These are phyloP conservation scores for Nebria ingens DNA, from an alignment of 1,140 invertebrate species.

Conservation along the genomic window DNA sequence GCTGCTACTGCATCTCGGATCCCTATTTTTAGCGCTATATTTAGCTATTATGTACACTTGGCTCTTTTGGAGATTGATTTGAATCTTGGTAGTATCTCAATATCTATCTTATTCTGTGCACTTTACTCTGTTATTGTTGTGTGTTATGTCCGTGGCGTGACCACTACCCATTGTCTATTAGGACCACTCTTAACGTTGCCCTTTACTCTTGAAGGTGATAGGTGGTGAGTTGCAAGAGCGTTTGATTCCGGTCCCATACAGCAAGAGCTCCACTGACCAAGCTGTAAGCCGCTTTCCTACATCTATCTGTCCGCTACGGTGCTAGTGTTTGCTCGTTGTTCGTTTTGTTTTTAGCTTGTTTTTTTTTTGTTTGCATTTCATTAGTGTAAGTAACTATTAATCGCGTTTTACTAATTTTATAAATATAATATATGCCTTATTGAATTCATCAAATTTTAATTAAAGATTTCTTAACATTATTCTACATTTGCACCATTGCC, in stretches of 20 bases:
- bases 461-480: too few species aligned
- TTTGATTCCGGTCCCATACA: slow-evolving; percentile 97
- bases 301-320: slow-evolving; percentile 36
- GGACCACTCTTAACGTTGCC: slow-evolving; percentile 36
- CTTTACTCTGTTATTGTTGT: slow-evolving; percentile 29
- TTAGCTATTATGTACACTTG: slow-evolving; percentile 7
- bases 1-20: too few species aligned
- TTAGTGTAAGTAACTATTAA: too few species aligned
- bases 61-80: slow-evolving; percentile 4
- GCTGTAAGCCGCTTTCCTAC: slow-evolving; percentile 78
- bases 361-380: slow-evolving; percentile 21
- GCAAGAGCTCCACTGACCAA: slow-evolving; percentile 98
- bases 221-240: slow-evolving; percentile 98
- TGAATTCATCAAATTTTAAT: too few species aligned
- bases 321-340: slow-evolving; percentile 26
- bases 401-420: too few species aligned
- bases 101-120: slow-evolving; percentile 33
- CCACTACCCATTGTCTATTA: slow-evolving; percentile 30
- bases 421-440: too few species aligned
- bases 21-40: slow-evolving; percentile 5
- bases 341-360: slow-evolving; percentile 31
- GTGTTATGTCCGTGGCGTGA: slow-evolving; percentile 15
- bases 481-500: too few species aligned
- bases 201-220: slow-evolving; percentile 84
- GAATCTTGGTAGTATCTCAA: slow-evolving; percentile 26